Evolutionary conservation across 2,888 invertebrate genomes (phyloP).

Genomic region (Pyralis farinalis): DNA sequence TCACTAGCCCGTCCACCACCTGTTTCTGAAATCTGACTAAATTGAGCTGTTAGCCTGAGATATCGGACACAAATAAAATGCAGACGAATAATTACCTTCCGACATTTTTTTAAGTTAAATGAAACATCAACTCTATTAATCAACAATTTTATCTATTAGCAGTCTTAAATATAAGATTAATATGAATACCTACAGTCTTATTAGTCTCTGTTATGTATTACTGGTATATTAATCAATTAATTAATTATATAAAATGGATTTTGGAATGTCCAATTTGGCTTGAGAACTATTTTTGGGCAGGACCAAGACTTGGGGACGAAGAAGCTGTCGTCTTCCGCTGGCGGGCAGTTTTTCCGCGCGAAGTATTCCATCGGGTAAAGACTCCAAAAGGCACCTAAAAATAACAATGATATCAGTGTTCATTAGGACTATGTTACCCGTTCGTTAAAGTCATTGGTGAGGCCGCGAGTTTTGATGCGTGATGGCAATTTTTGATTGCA

Average conservation of each 20-base stretch:
- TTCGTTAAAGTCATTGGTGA: no score
- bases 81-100: no score
- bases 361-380: slow-evolving; percentile 93
- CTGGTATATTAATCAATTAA: no score
- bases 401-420: no score
- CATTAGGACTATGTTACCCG: no score
- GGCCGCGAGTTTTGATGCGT: no score
- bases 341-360: slow-evolving; percentile 88
- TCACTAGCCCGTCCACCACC: no score
- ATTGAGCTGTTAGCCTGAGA: no score
- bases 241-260: slow-evolving; percentile 50
- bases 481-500: no score
- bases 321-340: slow-evolving; percentile 60
- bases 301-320: slow-evolving; percentile 74
- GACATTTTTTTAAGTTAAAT: background rate
- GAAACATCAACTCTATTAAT: background rate
- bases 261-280: slow-evolving; percentile 69
- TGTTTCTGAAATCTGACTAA: no score
- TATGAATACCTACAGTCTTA: background rate
- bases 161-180: background rate
- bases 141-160: background rate
- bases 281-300: slow-evolving; percentile 63
- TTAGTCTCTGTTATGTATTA: slow-evolving; percentile 12
- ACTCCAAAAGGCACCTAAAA: slow-evolving; percentile 83
- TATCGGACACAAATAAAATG: no score